Percentiles rank a stretch among this genome's conserved stretches.
Evolutionary conservation across 1,140 invertebrate genomes (phyloP).

Genomic region (Gyrodactylus salaris): DNA sequence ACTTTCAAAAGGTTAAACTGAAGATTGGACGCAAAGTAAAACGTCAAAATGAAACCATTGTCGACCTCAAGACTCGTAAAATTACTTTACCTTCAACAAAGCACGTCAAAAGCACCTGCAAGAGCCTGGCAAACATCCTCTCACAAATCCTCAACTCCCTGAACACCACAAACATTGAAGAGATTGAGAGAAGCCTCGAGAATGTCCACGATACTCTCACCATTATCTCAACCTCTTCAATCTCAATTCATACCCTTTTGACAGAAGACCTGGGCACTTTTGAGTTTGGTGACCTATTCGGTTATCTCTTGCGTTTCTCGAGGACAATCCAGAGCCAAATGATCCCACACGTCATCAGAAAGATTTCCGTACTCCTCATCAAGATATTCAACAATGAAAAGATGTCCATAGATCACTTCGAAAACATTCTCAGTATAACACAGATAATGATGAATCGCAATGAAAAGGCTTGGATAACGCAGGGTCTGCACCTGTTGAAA

Average conservation of each 20-base stretch:
- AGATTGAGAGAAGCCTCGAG: background rate
- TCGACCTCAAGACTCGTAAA: background rate
- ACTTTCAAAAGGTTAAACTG: conserved; percentile 5
- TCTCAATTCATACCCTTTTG: background rate
- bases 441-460: background rate
- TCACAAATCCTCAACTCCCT: background rate
- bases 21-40: conserved; percentile 3
- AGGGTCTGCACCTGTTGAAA: background rate
- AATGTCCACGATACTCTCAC: background rate
- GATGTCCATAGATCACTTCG: background rate
- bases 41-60: background rate
- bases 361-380: background rate
- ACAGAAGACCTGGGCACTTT: background rate
- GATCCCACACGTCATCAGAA: background rate
- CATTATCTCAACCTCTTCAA: background rate
- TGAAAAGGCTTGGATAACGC: background rate
- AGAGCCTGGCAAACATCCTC: background rate
- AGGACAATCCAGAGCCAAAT: background rate
- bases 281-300: background rate
- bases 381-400: background rate
- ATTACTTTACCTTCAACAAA: background rate
- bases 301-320: background rate
- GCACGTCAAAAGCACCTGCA: background rate
- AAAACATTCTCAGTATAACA: background rate
- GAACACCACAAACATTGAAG: background rate